phyloP scores from a whole-genome alignment of 2,797 vertebrate genomes.

The Cynopterus sphinx region DNA sequence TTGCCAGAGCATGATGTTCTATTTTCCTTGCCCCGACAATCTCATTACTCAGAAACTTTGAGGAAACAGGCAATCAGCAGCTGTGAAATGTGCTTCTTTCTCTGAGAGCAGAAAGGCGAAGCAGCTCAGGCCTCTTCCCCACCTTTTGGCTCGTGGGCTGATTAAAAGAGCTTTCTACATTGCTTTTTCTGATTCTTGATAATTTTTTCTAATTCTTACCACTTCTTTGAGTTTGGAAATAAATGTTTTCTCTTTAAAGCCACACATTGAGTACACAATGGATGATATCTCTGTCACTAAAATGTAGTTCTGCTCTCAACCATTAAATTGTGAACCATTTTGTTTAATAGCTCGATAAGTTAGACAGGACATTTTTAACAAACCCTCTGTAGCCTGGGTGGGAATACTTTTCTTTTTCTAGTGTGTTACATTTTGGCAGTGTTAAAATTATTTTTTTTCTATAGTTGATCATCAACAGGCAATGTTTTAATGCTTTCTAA shows the following conservation, averaged over 20 bases:
- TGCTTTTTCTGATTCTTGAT: background rate
- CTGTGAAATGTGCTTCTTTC: slow-evolving; percentile 37
- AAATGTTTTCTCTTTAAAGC: slow-evolving; percentile 13
- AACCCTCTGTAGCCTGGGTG: background rate
- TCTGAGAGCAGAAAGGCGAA: background rate
- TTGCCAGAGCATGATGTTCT: slow-evolving; percentile 33
- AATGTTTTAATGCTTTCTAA: background rate
- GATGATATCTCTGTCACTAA: background rate
- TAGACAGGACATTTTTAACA: slow-evolving; percentile 6
- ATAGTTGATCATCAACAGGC: background rate
- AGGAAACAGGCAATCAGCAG: slow-evolving; percentile 36
- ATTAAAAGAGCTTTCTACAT: background rate
- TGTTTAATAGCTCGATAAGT: slow-evolving; percentile 11
- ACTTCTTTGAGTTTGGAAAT: background rate
- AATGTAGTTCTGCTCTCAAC: background rate
- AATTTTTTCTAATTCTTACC: background rate
- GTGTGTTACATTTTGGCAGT: background rate
- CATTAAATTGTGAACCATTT: slow-evolving; percentile 16
- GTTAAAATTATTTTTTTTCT: background rate
- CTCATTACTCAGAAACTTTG: slow-evolving; percentile 65
- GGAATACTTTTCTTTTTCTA: background rate
- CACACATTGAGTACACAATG: background rate
- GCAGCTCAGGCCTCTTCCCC: background rate
- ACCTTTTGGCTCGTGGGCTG: background rate
- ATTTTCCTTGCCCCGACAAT: slow-evolving; percentile 58